These are phyloP conservation scores for Masticophis lateralis DNA, from an alignment of 2,797 vertebrate species.

Conservation along the genomic window DNA sequence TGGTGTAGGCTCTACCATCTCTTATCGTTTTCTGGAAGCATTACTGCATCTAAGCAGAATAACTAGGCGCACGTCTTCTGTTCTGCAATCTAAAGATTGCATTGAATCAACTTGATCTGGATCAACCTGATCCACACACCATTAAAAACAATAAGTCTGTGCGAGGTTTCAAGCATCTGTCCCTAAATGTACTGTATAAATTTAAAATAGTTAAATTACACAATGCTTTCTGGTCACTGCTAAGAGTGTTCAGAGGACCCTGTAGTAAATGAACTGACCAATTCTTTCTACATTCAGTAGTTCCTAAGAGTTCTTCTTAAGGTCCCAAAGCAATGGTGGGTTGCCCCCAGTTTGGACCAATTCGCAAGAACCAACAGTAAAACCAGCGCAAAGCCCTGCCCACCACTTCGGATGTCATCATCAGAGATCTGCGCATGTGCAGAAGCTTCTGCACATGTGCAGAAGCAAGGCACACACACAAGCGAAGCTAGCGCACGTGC, in stretches of 20 bases:
- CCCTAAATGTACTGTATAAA: not conserved
- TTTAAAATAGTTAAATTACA: not conserved
- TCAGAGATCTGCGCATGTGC: too few species aligned
- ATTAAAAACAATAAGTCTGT: not conserved
- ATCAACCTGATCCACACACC: not conserved
- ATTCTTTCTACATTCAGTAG: not conserved
- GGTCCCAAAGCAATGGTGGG: not conserved
- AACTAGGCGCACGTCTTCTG: not conserved
- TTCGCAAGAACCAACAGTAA: too few species aligned
- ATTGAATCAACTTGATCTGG: not conserved
- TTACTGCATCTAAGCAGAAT: not conserved
- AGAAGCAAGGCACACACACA: too few species aligned
- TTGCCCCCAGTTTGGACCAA: too few species aligned
- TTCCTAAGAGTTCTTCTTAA: not conserved
- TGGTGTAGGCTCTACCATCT: not conserved
- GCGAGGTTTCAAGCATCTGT: not conserved
- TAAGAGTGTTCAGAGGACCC: not conserved
- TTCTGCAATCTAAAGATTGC: not conserved
- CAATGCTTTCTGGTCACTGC: not conserved
- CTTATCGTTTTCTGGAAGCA: not conserved
- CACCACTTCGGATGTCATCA: too few species aligned
- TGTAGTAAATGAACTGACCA: not conserved
- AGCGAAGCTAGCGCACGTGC: too few species aligned
- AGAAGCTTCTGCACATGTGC: too few species aligned
- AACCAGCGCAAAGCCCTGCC: too few species aligned